Conservation (phyloP, 2,797 vertebrate species). For the Ctenosaura bakeri region DNA sequence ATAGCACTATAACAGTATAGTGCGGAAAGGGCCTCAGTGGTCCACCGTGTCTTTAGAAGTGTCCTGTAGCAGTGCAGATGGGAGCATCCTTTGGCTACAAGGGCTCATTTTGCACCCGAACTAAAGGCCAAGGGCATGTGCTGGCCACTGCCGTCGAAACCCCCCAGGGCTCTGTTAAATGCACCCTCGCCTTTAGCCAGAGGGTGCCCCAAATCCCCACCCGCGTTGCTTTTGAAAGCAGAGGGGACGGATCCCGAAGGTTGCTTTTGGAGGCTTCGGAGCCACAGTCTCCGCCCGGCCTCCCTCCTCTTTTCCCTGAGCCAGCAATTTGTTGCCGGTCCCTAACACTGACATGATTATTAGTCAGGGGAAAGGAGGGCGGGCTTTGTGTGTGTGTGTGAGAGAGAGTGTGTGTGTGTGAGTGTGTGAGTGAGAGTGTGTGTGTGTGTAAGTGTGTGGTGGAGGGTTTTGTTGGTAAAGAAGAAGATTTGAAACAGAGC, state of each 20-base stretch:
- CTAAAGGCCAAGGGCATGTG: too few relatives aligned
- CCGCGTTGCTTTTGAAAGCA: background rate
- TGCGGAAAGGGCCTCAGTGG: too few relatives aligned
- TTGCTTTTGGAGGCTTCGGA: background rate
- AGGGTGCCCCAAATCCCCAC: background rate
- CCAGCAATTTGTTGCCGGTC: conserved; percentile 22
- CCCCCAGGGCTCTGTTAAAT: too few relatives aligned
- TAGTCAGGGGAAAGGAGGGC: conserved; percentile 29
- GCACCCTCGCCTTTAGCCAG: background rate
- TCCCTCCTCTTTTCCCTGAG: background rate
- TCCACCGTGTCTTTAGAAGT: too few relatives aligned
- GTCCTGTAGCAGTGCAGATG: too few relatives aligned
- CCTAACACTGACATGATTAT: conserved; percentile 45
- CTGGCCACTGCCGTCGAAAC: too few relatives aligned
- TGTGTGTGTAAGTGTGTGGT: background rate
- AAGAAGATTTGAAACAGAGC: conserved; percentile 34
- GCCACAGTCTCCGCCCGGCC: too few relatives aligned
- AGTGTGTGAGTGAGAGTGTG: background rate
- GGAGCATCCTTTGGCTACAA: too few relatives aligned
- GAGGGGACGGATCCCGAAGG: background rate
- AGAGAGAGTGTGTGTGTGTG: background rate
- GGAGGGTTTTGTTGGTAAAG: conserved; percentile 29
- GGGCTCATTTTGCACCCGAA: too few relatives aligned
- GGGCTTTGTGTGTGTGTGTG: background rate
- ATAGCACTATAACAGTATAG: too few relatives aligned